A percentile compares a stretch with the other conserved stretches of the same genome.
phyloP scores from a whole-genome alignment of 2,888 invertebrate genomes.

The Pteria penguin region DNA sequence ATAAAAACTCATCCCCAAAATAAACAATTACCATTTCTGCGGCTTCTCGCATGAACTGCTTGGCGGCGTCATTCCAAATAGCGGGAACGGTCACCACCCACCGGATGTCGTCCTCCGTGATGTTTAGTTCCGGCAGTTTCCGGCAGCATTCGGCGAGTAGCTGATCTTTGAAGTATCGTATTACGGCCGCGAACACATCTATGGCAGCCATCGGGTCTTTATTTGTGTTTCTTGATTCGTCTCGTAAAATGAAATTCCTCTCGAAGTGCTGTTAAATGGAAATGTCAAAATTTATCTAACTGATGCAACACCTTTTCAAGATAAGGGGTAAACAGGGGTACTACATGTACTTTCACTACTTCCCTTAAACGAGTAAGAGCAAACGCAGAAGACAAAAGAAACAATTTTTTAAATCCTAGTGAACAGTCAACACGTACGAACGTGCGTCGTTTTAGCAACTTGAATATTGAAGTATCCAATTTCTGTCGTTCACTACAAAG shows the following conservation, averaged over 20 bases:
- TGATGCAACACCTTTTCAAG: not conserved
- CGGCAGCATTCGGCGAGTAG: not conserved
- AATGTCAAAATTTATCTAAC: not conserved
- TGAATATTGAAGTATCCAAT: too few species aligned
- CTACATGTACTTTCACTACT: too few species aligned
- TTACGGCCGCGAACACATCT: not conserved
- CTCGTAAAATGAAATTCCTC: not conserved
- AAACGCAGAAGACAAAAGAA: too few species aligned
- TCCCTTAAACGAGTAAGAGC: too few species aligned
- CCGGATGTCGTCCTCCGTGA: not conserved
- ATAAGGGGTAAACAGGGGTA: too few species aligned
- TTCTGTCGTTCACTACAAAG: too few species aligned
- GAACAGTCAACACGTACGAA: too few species aligned
- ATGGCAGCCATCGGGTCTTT: not conserved
- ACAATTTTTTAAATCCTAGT: too few species aligned
- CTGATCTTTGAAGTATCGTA: not conserved
- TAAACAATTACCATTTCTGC: not conserved
- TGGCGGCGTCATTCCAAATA: not conserved
- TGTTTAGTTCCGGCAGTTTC: not conserved
- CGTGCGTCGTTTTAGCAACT: too few species aligned
- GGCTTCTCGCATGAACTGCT: not conserved
- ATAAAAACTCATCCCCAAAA: too few species aligned
- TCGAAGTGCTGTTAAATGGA: not conserved
- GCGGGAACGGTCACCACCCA: not conserved
- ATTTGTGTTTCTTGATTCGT: not conserved